phyloP scores from a whole-genome alignment of 2,113 vertebrate species.

The Oncorhynchus kisutch region DNA sequence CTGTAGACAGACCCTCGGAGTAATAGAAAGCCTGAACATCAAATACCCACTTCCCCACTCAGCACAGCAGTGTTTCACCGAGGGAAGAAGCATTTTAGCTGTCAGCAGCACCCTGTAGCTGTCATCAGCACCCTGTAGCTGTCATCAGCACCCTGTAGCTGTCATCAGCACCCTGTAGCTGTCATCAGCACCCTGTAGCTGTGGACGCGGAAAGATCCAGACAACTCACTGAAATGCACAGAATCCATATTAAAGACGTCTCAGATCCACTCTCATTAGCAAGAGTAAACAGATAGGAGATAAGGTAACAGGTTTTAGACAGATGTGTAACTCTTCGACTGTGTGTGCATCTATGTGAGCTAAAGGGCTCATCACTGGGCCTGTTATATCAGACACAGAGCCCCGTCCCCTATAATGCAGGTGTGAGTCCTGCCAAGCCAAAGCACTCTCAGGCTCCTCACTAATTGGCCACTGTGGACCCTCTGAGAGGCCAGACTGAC shows the following conservation, averaged over 20 bases:
- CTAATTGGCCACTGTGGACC: slow-evolving; percentile 28
- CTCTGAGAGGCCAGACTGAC: slow-evolving; percentile 36
- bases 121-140: too few relatives aligned
- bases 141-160: background rate
- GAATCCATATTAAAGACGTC: background rate
- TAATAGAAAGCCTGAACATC: background rate
- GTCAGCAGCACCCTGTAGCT: too few relatives aligned
- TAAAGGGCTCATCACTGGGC: background rate
- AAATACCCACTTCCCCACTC: background rate
- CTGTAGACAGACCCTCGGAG: background rate
- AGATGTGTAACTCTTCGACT: background rate
- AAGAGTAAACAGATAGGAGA: too few relatives aligned
- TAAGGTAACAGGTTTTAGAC: too few relatives aligned
- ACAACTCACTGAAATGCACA: background rate
- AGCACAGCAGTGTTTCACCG: background rate
- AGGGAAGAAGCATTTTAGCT: background rate
- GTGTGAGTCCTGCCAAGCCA: background rate
- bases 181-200: background rate
- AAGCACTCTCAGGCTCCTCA: background rate
- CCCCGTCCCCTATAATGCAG: background rate
- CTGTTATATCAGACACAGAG: background rate
- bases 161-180: background rate
- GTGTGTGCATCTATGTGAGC: background rate
- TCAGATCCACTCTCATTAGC: background rate
- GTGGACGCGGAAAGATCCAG: too few relatives aligned